Evolutionary conservation across 2,888 invertebrate genomes (phyloP).

Genomic region (Rotaria magnacalcarata): DNA sequence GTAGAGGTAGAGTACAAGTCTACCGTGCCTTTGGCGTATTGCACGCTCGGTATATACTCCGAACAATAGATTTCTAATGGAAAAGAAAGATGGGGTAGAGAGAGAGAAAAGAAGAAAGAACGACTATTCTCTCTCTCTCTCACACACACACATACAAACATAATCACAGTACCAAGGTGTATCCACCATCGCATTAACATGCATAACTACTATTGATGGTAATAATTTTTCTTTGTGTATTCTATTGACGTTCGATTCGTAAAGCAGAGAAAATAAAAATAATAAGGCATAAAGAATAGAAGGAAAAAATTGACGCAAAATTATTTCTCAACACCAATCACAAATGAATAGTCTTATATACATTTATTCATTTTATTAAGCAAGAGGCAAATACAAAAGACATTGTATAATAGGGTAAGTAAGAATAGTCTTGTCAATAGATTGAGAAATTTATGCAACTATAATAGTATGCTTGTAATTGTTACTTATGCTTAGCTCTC

Average conservation of each 20-base stretch:
- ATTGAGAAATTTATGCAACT: background rate
- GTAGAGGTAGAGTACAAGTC: background rate
- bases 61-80: conserved; percentile 8
- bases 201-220: conserved; percentile 7
- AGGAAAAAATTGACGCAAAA: background rate
- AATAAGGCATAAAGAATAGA: background rate
- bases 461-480: conserved; percentile 19
- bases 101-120: background rate
- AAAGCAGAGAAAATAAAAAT: background rate
- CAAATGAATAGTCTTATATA: background rate
- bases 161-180: background rate
- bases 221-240: conserved; percentile 11
- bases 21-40: background rate
- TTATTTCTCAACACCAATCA: conserved; percentile 15
- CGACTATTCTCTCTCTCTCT: background rate
- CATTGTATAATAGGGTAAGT: background rate
- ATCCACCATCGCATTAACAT: background rate
- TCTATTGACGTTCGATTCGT: conserved; percentile 9
- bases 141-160: background rate
- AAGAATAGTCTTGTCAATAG: background rate
- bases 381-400: background rate
- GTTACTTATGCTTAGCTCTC: background rate
- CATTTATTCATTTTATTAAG: conserved; percentile 9
- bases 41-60: background rate
- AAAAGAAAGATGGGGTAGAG: background rate